phyloP scores from a whole-genome alignment of 1,140 invertebrate genomes.

The Coelopa frigida region DNA sequence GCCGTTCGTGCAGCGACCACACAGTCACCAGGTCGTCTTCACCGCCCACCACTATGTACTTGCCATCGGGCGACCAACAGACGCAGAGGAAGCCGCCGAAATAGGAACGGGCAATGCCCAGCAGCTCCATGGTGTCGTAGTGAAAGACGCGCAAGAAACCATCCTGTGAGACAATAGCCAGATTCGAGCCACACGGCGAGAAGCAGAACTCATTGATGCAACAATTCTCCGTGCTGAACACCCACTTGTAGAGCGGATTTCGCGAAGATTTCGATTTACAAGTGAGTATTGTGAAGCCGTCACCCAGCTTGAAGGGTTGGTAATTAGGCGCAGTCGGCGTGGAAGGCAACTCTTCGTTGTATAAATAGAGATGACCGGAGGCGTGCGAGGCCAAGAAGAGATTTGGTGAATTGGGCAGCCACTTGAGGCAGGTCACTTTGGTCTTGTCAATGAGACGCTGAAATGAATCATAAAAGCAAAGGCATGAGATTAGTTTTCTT shows the following conservation, averaged over 20 bases:
- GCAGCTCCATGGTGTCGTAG: conserved; percentile 93
- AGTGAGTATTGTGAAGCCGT: conserved; percentile 88
- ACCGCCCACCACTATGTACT: conserved; percentile 92
- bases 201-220: conserved; percentile 97
- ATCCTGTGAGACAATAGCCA: conserved; percentile 93
- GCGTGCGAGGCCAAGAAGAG: conserved; percentile 90
- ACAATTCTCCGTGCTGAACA: conserved; percentile 68
- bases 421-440: conserved; percentile 96
- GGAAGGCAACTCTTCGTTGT: conserved; percentile 91
- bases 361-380: conserved; percentile 96
- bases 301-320: conserved; percentile 91
- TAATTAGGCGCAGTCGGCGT: conserved; percentile 78
- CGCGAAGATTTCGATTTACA: conserved; percentile 94
- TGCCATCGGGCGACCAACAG: conserved; percentile 95
- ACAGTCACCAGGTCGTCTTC: conserved; percentile 98
- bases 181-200: conserved; percentile 84
- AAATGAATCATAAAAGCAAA: neutral
- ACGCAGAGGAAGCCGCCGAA: conserved; percentile 95
- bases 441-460: conserved; percentile 96
- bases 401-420: conserved; percentile 90
- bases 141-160: conserved; percentile 95
- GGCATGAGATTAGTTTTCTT: neutral
- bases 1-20: conserved; percentile 88
- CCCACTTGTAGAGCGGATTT: conserved; percentile 88
- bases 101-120: conserved; percentile 86